Evolutionary conservation across 2,888 invertebrate genomes (phyloP), one percentile per base, ranked within the genome.

Genomic region (Melikaiella ostensackeni): DNA sequence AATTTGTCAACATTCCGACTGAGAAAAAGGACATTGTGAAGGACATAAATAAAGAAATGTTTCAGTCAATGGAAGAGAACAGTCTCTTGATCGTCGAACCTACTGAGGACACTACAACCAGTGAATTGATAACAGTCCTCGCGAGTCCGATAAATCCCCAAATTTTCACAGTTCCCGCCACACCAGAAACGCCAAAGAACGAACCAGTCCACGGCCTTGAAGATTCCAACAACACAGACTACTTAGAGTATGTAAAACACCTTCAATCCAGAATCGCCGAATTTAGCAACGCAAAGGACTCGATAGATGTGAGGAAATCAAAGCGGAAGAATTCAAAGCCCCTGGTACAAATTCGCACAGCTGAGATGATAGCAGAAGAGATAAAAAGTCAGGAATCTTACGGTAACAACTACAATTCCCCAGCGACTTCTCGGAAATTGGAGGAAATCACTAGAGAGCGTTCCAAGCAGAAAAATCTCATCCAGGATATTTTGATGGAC

Each of bases 401-500:
- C 16, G 59, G 66, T 0, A 87, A 87, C 88, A 89, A 89, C 30
- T 87, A 86, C 9, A 91, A 93, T 87, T 89, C 93, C 0, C 91
- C 92, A 77, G 92, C 94, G 74, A 93, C 95, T 4, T 93, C 93
- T 1, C 93, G 94, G 77, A 95, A 95, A 88, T 93, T 96, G 76
- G 96, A 96, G 89, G 95, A 96, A 92, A 93, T 97, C 50, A 95
- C 95, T 81, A 94, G 95, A 87, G 96, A 97, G 89, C 93, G 97
- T 76, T 95, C 95, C 57, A 95, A 96, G 88, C 97, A 97, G 91
- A 97, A 97, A 82, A 96, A 95, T 89, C 93, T 97, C 35, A 96
- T 97, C 66, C 95, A 97, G 86, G 95, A 97, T 89, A 92, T 97
- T 91, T 95, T 97, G 75, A 94, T 97, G 93, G 96, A 96, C 87